Base-by-base conservation (phyloP, 1,140 invertebrate species). In the Ganaspis sp. region DNA sequence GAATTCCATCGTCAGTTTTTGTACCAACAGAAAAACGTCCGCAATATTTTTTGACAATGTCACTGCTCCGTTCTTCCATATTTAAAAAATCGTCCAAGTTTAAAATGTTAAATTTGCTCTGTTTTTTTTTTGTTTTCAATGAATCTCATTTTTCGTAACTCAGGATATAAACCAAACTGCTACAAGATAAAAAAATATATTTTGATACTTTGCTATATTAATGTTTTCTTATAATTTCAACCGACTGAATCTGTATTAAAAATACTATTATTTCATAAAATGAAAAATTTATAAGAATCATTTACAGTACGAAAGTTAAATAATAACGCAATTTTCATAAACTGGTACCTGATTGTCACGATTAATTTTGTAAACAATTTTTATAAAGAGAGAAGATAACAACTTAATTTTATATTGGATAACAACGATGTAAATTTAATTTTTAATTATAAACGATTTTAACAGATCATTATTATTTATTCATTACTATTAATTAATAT, bases 151-250 rank as follows among this genome's bases (percentile, higher is more conserved):
- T 86, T 74, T 87, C 83, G 73, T 83, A 87, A 84, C 85, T 88
- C 86, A 85, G 84, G 83, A 86, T 86, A 85, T 87, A 88, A 82
- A 88, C 85, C 83, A 85, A 87, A 87, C 86, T 82, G 75, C 86
- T 86, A 88, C 80, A n/a, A 89, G 81, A 74, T 81, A 83, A 86
- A n/a, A n/a, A n/a, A 88, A 87, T 90, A 90, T 90, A 88, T 90
- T 90, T 90, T 91, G 87, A 90, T 91, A 90, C 87, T 84, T 90
- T 91, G 81, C 85, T 89, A 84, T 89, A 89, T 89, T 88, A 88
- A 84, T 85, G 79, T 83, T 84, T n/a, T 71, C 70, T 64, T 83
- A 72, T 80, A 79, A 85, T 74, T 79, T 79, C 26, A n/a, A 64
- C 23, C 9, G 54, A 64, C 54, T 64, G 54, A 64, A 58, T 58